Evolutionary conservation across 2,888 invertebrate species (phyloP).

Genomic region (Empis livida): DNA sequence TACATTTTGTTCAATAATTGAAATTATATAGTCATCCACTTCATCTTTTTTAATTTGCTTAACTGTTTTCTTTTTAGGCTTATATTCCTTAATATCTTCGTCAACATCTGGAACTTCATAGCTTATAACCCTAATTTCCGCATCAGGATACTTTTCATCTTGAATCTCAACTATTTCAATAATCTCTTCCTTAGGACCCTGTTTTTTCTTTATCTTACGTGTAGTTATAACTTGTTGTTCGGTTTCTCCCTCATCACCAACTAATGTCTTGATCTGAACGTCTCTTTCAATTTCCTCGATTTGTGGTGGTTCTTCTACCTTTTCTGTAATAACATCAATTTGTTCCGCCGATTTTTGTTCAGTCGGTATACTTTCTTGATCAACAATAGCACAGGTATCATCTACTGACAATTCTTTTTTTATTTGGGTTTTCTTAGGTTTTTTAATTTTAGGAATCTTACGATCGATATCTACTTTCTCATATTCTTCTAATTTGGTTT

Average conservation of each 20-base stretch:
- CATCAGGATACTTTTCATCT: constrained; percentile 27
- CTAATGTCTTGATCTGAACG: constrained; percentile 32
- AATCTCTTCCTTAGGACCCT: constrained; percentile 29
- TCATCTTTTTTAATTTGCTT: constrained; percentile 28
- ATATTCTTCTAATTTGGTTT: constrained; percentile 27
- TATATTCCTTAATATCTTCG: constrained; percentile 33
- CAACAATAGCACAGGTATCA: constrained; percentile 9
- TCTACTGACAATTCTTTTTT: constrained; percentile 14
- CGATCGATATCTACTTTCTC: constrained; percentile 24
- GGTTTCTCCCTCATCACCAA: constrained; percentile 30
- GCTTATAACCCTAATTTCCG: constrained; percentile 24
- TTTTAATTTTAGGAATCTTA: constrained; percentile 4
- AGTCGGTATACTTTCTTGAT: constrained; percentile 6
- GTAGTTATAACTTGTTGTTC: constrained; percentile 34
- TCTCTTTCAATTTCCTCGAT: constrained; percentile 32
- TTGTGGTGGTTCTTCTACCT: constrained; percentile 14
- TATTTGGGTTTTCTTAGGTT: constrained; percentile 21
- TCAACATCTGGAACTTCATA: constrained; percentile 23
- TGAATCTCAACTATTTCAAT: constrained; percentile 32
- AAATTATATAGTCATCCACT: constrained; percentile 25
- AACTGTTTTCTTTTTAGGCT: constrained; percentile 26
- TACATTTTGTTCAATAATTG: constrained; percentile 25
- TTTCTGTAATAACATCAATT: constrained; percentile 17
- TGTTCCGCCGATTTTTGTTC: constrained; percentile 10
- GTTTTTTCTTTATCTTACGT: constrained; percentile 33